Evolutionary conservation across 2,888 invertebrate species (phyloP).

Genomic region (Drosophila robusta): DNA sequence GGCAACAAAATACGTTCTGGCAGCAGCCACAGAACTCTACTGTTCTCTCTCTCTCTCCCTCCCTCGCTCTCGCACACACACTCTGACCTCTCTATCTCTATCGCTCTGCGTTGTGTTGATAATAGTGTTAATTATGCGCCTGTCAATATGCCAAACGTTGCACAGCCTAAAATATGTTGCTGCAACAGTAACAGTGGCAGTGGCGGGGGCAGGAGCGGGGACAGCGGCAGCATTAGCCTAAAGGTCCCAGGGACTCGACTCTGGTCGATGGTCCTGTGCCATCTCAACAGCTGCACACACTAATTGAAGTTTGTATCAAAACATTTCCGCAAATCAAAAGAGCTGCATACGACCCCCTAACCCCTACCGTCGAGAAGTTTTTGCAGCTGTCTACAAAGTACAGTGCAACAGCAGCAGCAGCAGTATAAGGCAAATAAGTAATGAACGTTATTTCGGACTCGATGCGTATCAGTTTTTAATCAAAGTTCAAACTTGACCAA

Average conservation of each 20-base stretch:
- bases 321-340: constrained; percentile 68
- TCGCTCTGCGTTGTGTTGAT: constrained; percentile 58
- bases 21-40: constrained; percentile 14
- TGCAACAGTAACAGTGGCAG: constrained; percentile 19
- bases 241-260: constrained; percentile 8
- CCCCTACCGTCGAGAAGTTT: constrained; percentile 28
- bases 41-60: neutral
- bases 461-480: constrained; percentile 58
- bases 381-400: constrained; percentile 59
- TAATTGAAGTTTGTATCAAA: constrained; percentile 73
- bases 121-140: constrained; percentile 79
- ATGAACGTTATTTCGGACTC: constrained; percentile 17
- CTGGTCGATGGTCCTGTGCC: neutral
- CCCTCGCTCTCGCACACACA: neutral
- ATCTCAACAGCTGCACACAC: constrained; percentile 45
- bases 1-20: constrained; percentile 42
- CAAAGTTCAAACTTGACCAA: constrained; percentile 54
- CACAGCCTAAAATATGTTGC: constrained; percentile 70
- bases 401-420: constrained; percentile 6
- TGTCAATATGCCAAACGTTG: constrained; percentile 75
- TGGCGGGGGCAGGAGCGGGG: neutral
- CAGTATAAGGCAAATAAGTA: constrained; percentile 51
- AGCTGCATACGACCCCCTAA: constrained; percentile 14
- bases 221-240: constrained; percentile 21
- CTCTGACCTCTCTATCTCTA: neutral